Evolutionary conservation across 2,888 invertebrate species (phyloP).

Genomic region (Kuschelorhynchus macadamiae): DNA sequence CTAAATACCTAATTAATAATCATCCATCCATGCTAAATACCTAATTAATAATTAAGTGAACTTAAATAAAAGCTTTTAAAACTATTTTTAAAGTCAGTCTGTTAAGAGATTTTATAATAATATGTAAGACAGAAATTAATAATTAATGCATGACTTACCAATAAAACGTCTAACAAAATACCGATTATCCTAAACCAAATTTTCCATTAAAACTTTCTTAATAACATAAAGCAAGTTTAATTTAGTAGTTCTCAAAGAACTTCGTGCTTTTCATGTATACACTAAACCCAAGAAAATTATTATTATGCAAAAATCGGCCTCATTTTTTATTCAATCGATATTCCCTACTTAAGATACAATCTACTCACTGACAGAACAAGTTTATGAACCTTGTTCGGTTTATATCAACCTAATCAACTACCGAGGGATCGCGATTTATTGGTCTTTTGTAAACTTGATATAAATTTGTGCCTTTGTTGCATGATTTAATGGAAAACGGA

Average conservation of each 20-base stretch:
- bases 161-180: too few species aligned
- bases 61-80: too few species aligned
- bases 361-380: slow-evolving; percentile 38
- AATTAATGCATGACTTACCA: too few species aligned
- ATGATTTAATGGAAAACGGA: slow-evolving; percentile 27
- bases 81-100: too few species aligned
- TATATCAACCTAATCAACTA: slow-evolving; percentile 46
- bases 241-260: slow-evolving; percentile 20
- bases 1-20: too few species aligned
- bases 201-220: slow-evolving; percentile 30
- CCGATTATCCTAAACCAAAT: too few species aligned
- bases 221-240: slow-evolving; percentile 28
- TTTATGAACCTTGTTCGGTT: slow-evolving; percentile 43
- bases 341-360: slow-evolving; percentile 43
- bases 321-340: slow-evolving; percentile 42
- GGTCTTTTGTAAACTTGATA: slow-evolving; percentile 25
- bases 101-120: too few species aligned
- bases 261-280: slow-evolving; percentile 21
- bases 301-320: slow-evolving; percentile 43
- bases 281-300: slow-evolving; percentile 24
- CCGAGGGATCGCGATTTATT: slow-evolving; percentile 34
- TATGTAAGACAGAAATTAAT: too few species aligned
- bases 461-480: slow-evolving; percentile 33
- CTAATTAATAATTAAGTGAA: too few species aligned
- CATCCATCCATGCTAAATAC: too few species aligned